Base-by-base conservation (phyloP, 2,888 invertebrate species). In the Leucoma salicis region DNA sequence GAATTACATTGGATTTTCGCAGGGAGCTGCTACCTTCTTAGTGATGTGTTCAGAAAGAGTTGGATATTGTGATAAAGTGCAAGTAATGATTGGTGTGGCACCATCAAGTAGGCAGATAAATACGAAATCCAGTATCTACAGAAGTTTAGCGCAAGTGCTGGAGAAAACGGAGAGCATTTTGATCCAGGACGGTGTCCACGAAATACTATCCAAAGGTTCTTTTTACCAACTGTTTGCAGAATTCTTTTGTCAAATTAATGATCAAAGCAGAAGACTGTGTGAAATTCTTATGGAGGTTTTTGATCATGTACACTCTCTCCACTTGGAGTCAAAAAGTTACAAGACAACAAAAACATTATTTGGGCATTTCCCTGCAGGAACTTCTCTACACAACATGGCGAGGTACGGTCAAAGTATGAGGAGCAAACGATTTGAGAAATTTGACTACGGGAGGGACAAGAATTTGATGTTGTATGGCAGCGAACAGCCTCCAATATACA, bases 11-110 rank as follows among this genome's bases (percentile, higher is more conserved):
- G 60, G 60, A 0, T 61, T 14, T 14, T 11, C 66, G 42, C 4
- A 60, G 33, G 42, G 82, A 88, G 35, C 35, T 50, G 12, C 69
- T 75, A 36, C 47, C 0, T 56, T 56, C 27, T 92, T 91, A 66
- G 91, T 94, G 0, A 92, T 94, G 93, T 90, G 91, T 35, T 92
- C 93, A 0, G 90, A 91, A 54, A 76, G 78, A 33, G 93, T 94
- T 0, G 91, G 91, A 12, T 94, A 93, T 52, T 93, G 94, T 73
- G 70, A 87, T 0, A 94, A 94, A 74, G 88, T 93, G 0, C 79
- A 88, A 3, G 70, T 91, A 0, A 86, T 92, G 74, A 91, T 93
- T 42, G 91, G 91, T 1, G 57, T 95, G 39, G 94, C 94, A 0
- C 95, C 95, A 0, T 92, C 94, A 0, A 35, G 78, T 0, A 73